These are phyloP conservation scores for Botia kubotai DNA, from an alignment of 2,797 vertebrate species.

Conservation along the genomic window DNA sequence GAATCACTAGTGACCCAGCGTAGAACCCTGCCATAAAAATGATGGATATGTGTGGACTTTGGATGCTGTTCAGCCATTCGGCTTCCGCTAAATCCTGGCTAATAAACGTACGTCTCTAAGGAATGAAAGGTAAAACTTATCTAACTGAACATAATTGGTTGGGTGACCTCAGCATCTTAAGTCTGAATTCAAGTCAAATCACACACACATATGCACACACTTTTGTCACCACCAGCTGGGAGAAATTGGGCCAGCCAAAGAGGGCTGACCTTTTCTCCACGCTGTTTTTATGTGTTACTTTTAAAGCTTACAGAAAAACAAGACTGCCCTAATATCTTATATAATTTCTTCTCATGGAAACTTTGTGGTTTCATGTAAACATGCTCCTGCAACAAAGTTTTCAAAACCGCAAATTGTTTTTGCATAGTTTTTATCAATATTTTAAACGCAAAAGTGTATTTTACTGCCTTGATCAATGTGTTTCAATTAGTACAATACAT, in stretches of 20 bases:
- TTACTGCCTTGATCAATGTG: background rate
- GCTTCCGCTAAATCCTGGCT: slow-evolving; percentile 14
- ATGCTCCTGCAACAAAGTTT: background rate
- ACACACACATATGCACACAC: background rate
- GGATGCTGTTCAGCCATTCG: slow-evolving; percentile 42
- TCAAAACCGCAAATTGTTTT: background rate
- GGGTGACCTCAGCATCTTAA: slow-evolving; percentile 20
- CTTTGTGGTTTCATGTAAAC: background rate
- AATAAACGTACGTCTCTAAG: background rate
- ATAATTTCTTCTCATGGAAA: background rate
- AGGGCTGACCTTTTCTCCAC: slow-evolving; percentile 1
- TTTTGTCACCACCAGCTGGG: slow-evolving; percentile 24
- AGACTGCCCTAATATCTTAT: slow-evolving; percentile 1
- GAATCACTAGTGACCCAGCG: slow-evolving; percentile 24
- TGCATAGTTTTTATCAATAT: background rate
- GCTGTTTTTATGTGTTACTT: slow-evolving; percentile 20
- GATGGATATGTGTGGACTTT: slow-evolving; percentile 52
- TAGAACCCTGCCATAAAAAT: slow-evolving; percentile 42
- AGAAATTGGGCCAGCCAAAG: slow-evolving; percentile 15
- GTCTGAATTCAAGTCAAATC: slow-evolving; percentile 5
- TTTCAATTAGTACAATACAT: background rate
- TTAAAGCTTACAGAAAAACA: background rate
- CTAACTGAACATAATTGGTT: slow-evolving; percentile 34
- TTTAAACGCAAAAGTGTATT: background rate
- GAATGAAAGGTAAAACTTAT: slow-evolving; percentile 15